Evolutionary conservation across 2,797 vertebrate species (phyloP).

Genomic region (Enteromius unitaeniatus): DNA sequence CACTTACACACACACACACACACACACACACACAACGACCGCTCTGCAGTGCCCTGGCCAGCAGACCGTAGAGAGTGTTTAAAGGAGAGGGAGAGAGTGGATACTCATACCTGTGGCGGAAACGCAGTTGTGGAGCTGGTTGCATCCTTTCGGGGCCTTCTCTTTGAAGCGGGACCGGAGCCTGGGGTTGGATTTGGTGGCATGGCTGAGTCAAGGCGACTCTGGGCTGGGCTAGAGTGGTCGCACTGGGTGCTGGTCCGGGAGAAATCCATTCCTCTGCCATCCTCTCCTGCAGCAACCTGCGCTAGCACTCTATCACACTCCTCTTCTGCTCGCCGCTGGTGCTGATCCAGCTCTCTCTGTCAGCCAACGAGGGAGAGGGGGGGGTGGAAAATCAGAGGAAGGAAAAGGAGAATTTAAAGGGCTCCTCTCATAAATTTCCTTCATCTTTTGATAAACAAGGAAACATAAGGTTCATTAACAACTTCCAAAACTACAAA

Average conservation of each 20-base stretch:
- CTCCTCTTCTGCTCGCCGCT: constrained; percentile 75
- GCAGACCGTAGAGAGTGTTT: constrained; percentile 12
- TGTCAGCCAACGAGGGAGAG: constrained; percentile 67
- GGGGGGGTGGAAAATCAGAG: constrained; percentile 23
- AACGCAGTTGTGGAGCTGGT: constrained; percentile 60
- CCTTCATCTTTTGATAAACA: neutral
- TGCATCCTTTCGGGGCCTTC: constrained; percentile 19
- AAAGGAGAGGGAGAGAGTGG: neutral
- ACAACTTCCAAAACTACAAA: too few relatives aligned
- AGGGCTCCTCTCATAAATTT: neutral
- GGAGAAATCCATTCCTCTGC: constrained; percentile 90
- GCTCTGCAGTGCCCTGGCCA: constrained; percentile 40
- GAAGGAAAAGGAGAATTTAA: constrained; percentile 12
- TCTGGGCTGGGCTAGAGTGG: constrained; percentile 75
- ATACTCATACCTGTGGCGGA: constrained; percentile 53
- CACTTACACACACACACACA: constrained; percentile 13
- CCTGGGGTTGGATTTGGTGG: constrained; percentile 61
- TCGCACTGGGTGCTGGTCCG: constrained; percentile 88
- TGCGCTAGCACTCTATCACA: constrained; percentile 80
- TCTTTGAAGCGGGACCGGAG: constrained; percentile 30
- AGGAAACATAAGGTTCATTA: neutral
- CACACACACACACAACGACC: constrained; percentile 4
- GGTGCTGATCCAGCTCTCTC: constrained; percentile 84
- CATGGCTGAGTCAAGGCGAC: constrained; percentile 60
- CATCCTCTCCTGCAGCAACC: constrained; percentile 83